Evolutionary conservation across 2,888 invertebrate genomes (phyloP).

Genomic region (Pollenia labialis): DNA sequence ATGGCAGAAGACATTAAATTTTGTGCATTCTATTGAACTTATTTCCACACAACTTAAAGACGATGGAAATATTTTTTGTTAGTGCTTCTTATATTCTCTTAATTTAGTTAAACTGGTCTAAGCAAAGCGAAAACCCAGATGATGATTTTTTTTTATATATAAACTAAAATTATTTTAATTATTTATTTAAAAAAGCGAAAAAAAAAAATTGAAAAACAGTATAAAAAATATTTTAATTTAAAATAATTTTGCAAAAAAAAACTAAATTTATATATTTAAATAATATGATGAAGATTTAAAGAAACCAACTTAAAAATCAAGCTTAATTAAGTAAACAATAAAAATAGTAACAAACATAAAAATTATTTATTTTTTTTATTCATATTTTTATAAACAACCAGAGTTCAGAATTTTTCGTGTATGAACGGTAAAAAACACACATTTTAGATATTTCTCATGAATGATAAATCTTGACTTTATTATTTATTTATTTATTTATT

Average conservation of each 20-base stretch:
- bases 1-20: slow-evolving; percentile 49
- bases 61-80: slow-evolving; percentile 33
- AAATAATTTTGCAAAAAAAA: slow-evolving; percentile 64
- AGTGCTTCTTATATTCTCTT: slow-evolving; percentile 61
- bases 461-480: too few relatives aligned
- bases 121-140: slow-evolving; percentile 69
- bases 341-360: slow-evolving; percentile 55
- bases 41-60: slow-evolving; percentile 48
- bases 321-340: slow-evolving; percentile 69
- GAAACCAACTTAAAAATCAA: slow-evolving; percentile 60
- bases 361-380: slow-evolving; percentile 27
- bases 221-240: slow-evolving; percentile 51
- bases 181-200: slow-evolving; percentile 69
- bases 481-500: too few relatives aligned
- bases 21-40: slow-evolving; percentile 43
- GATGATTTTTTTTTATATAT: slow-evolving; percentile 64
- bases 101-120: slow-evolving; percentile 69
- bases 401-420: not conserved
- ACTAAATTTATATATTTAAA: slow-evolving; percentile 48
- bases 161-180: slow-evolving; percentile 69
- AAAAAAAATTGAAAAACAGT: slow-evolving; percentile 38
- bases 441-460: too few relatives aligned
- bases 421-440: too few relatives aligned
- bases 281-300: slow-evolving; percentile 62
- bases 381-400: not conserved